Base-by-base conservation (phyloP, 2,888 invertebrate genomes). In the Eudemis profundana region DNA sequence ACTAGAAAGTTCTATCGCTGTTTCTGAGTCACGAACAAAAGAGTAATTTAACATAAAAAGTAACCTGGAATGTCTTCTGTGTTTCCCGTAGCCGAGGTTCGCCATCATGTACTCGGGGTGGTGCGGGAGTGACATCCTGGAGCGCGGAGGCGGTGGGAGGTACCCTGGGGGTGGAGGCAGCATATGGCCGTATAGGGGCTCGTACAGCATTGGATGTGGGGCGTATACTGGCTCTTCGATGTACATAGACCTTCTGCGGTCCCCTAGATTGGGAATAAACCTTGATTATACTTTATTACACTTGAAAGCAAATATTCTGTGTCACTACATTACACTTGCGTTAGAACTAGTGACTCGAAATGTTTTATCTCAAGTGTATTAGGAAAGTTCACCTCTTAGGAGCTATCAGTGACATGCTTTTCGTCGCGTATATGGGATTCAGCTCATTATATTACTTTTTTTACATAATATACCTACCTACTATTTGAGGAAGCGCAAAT, bases 11-110 rank as follows among this genome's bases (percentile, higher is more conserved):
- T 78, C n/a, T 21, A 21, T 51, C 21, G 38, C 23, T 23, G 21
- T 38, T 38, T 36, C 36, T n/a, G 17, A 38, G 53, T 38, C 38
- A 53, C 53, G 38, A 53, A 38, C 23, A 53, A 53, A 53, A 38
- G 4, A 53, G 33, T 33, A 4, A n/a, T n/a, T 33, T 49, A 27
- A 29, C 5, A 47, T 14, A 27, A 49, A 49, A 8, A 27, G 8
- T 27, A 8, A 89, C 91, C 92, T 88, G 73, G 92, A 92, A 69
- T 83, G 84, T 76, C 87, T 83, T 71, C 91, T 85, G 27, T 79
- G 78, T 66, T 84, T 86, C 14, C 79, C 78, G 57, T 90, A 81
- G 14, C 79, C 83, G 15, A 82, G 74, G 38, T 81, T 81, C 19
- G 84, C 80, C 79, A 85, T 85, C 68, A 85, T 74, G 68, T 88